phyloP scores from a whole-genome alignment of 2,113 vertebrate species.

The Engystomops pustulosus region DNA sequence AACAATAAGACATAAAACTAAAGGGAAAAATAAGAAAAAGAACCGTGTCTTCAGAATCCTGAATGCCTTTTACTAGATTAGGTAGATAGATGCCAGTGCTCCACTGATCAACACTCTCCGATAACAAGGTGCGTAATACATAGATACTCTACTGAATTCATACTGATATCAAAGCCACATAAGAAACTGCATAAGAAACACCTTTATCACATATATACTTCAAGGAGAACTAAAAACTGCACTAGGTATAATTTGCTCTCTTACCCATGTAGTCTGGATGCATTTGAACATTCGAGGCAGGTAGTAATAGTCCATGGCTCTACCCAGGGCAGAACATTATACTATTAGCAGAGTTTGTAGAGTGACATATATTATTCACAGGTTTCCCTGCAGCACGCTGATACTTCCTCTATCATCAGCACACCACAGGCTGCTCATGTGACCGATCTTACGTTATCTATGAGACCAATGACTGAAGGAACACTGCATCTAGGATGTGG shows the following conservation, averaged over 20 bases:
- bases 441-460: constrained; percentile 23
- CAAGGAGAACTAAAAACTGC: too few species aligned
- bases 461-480: neutral
- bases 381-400: constrained; percentile 7
- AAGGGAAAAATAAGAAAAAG: neutral
- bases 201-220: too few species aligned
- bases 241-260: neutral
- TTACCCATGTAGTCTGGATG: constrained; percentile 45
- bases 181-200: neutral
- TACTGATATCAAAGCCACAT: neutral
- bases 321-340: neutral
- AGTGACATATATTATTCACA: constrained; percentile 53
- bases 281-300: constrained; percentile 37
- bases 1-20: neutral
- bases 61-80: neutral
- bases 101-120: neutral
- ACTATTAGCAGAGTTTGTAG: neutral
- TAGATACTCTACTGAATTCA: neutral
- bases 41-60: neutral
- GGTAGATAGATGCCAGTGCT: neutral
- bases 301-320: constrained; percentile 53
- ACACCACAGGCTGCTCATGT: constrained; percentile 33
- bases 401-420: constrained; percentile 50
- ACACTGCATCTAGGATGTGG: neutral
- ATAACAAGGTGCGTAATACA: neutral